These are phyloP conservation scores for Dryocosmus kuriphilus DNA, from an alignment of 2,888 invertebrate species.

Conservation along the genomic window DNA sequence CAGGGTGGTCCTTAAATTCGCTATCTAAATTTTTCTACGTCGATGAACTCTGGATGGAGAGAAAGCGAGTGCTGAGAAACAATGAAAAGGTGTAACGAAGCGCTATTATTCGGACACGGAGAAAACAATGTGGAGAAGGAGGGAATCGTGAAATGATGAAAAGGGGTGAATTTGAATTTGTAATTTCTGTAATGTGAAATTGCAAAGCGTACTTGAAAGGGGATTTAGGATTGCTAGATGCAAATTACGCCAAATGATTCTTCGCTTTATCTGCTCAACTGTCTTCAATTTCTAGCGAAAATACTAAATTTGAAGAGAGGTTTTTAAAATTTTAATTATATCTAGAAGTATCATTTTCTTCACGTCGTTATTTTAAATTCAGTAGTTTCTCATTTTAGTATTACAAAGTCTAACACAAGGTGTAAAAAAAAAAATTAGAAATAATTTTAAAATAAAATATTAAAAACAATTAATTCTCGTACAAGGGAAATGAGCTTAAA, in stretches of 20 bases:
- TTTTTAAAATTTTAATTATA: neutral
- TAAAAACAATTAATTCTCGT: too few relatives aligned
- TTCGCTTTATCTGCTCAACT: conserved; percentile 2
- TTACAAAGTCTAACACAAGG: too few relatives aligned
- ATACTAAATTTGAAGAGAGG: neutral
- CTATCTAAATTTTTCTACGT: conserved; percentile 36
- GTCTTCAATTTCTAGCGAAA: conserved; percentile 7
- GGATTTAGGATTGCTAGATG: conserved; percentile 14
- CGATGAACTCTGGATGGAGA: conserved; percentile 23
- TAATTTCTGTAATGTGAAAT: conserved; percentile 35
- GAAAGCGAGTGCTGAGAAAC: conserved; percentile 32
- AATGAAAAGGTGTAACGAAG: conserved; percentile 39
- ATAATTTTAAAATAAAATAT: too few relatives aligned
- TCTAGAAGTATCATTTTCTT: too few relatives aligned
- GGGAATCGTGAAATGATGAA: conserved; percentile 34
- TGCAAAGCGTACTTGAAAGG: conserved; percentile 21
- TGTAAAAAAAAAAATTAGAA: too few relatives aligned
- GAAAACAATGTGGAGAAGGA: conserved; percentile 38
- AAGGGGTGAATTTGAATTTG: conserved; percentile 34
- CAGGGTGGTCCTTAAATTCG: conserved; percentile 15
- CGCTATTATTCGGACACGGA: conserved; percentile 32
- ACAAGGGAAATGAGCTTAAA: neutral
- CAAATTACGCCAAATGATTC: conserved; percentile 20
- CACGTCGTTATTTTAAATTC: too few relatives aligned
- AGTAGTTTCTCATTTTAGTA: too few relatives aligned